Conservation (phyloP, 2,113 vertebrate genomes). For the Melospiza georgiana region DNA sequence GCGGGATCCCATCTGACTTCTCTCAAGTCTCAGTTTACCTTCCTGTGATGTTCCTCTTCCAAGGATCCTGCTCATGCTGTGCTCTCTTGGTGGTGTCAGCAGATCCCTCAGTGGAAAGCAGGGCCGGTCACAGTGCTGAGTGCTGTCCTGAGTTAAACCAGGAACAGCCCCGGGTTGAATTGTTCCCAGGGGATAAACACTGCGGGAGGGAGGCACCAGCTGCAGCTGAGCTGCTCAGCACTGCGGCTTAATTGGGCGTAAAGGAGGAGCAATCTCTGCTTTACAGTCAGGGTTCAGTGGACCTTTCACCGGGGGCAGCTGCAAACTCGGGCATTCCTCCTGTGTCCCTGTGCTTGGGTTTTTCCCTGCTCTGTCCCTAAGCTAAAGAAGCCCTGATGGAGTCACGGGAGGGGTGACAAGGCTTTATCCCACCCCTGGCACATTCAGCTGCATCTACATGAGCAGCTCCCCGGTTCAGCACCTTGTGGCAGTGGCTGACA, state of each 20-base stretch:
- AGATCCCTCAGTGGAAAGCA: neutral
- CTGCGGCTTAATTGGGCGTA: neutral
- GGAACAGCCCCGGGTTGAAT: neutral
- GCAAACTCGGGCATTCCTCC: neutral
- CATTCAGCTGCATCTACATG: neutral
- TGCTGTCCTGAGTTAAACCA: neutral
- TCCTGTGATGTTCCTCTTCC: neutral
- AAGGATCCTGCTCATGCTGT: neutral
- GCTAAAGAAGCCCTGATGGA: neutral
- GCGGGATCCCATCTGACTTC: neutral
- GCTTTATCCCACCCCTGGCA: neutral
- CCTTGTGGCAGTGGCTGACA: conserved; percentile 17
- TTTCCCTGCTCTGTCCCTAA: neutral
- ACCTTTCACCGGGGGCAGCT: neutral
- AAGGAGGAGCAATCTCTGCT: neutral
- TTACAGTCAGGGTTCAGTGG: neutral
- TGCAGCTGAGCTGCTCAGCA: neutral
- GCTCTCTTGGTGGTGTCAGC: neutral
- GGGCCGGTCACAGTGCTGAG: neutral
- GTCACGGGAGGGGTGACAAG: accelerated
- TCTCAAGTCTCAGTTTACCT: neutral
- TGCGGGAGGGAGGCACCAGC: neutral
- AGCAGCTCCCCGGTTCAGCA: neutral
- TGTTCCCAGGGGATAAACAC: neutral
- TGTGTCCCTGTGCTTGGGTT: neutral